A percentile compares a stretch with the other conserved stretches of the same genome.
Evolutionary conservation across 2,888 invertebrate species (phyloP).

Genomic region (Syrista parreyssii): DNA sequence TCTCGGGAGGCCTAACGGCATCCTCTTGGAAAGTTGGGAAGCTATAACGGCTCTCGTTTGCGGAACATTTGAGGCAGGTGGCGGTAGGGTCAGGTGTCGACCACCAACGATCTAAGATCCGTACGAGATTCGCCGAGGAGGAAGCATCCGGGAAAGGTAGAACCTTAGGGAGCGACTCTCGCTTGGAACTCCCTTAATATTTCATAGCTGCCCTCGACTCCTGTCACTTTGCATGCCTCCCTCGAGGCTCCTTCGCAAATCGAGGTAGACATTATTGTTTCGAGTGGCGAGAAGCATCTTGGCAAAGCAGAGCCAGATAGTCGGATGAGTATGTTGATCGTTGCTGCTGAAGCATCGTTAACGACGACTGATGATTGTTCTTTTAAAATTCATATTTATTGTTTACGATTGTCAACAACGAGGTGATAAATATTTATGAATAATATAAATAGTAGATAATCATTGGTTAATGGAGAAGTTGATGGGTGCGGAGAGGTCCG

Average conservation of each 20-base stretch:
- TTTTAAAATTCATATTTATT: not conserved
- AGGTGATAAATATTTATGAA: not conserved
- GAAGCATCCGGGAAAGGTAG: not conserved
- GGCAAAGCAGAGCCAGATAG: not conserved
- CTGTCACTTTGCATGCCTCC: conserved; percentile 11
- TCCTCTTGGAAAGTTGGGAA: not conserved
- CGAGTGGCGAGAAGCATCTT: not conserved
- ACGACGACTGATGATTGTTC: not conserved
- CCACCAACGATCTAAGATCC: not conserved
- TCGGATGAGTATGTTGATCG: not conserved
- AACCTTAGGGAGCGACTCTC: conserved; percentile 36
- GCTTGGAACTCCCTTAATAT: conserved; percentile 34
- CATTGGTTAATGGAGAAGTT: not conserved
- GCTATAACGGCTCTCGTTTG: not conserved
- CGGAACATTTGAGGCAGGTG: not conserved
- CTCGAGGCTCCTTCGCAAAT: conserved; percentile 17
- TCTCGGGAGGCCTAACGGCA: not conserved
- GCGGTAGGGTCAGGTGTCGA: not conserved
- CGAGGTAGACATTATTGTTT: conserved; percentile 8
- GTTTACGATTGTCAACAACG: not conserved
- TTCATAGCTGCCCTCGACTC: conserved; percentile 33
- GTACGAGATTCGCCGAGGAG: not conserved
- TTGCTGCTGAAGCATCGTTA: not conserved
- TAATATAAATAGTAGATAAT: not conserved
- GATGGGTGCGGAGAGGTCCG: not conserved